A percentile compares a stretch with the other conserved stretches of the same genome.
These are phyloP conservation scores for Alces alces DNA, from an alignment of 2,113 vertebrate genomes.

Conservation along the genomic window DNA sequence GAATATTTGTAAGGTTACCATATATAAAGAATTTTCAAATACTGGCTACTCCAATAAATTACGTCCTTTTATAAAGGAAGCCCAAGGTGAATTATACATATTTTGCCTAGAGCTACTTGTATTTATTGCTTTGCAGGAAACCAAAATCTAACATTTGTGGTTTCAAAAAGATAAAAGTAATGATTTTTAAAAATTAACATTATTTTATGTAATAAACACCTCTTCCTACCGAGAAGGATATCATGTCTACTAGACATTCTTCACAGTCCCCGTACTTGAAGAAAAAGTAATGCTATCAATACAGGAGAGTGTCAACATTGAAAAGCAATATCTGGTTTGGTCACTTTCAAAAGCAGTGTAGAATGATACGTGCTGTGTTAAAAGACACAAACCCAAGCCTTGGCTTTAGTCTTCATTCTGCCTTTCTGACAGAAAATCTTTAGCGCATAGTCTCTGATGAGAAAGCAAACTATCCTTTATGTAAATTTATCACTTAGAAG, in stretches of 20 bases:
- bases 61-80: neutral
- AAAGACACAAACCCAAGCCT: conserved; percentile 58
- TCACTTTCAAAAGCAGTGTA: conserved; percentile 63
- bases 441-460: conserved; percentile 37
- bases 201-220: conserved; percentile 59
- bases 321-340: neutral
- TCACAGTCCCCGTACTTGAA: conserved; percentile 39
- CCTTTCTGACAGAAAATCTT: conserved; percentile 76
- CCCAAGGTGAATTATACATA: neutral
- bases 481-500: conserved; percentile 63
- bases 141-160: neutral
- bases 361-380: conserved; percentile 47
- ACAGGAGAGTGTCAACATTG: conserved; percentile 40
- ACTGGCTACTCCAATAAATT: neutral
- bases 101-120: neutral
- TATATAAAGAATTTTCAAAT: neutral
- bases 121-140: neutral
- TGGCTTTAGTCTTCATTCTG: conserved; percentile 64
- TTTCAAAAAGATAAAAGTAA: conserved; percentile 29
- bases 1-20: neutral
- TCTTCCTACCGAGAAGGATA: conserved; percentile 49
- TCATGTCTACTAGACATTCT: conserved; percentile 47
- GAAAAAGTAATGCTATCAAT: conserved; percentile 64
- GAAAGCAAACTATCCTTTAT: conserved; percentile 58
- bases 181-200: neutral